phyloP scores from a whole-genome alignment of 2,113 vertebrate genomes.

The Chauna torquata region DNA sequence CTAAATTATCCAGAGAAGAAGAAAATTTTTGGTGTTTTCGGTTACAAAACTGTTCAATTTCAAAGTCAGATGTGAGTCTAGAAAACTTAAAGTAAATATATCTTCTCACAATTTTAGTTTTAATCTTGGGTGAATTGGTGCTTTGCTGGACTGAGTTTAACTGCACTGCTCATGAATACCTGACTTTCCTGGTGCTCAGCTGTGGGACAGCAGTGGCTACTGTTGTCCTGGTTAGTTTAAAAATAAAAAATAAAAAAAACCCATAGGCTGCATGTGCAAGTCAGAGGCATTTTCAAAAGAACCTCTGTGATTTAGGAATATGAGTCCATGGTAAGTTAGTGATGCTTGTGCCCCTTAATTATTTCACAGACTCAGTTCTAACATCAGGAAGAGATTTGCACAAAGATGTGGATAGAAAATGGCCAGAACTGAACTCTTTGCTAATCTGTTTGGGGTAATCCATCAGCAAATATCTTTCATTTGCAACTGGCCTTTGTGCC shows the following conservation, averaged over 20 bases:
- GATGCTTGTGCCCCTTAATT: neutral
- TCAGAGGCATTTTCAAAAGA: neutral
- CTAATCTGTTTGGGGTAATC: neutral
- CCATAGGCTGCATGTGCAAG: no score
- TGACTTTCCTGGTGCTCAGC: neutral
- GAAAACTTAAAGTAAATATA: neutral
- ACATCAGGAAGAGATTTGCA: neutral
- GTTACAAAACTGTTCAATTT: neutral
- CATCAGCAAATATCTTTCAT: neutral
- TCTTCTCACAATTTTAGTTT: neutral
- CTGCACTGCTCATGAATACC: neutral
- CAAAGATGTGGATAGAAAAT: neutral
- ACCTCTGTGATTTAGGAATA: neutral
- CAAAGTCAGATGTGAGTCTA: accelerated
- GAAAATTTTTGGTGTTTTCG: neutral
- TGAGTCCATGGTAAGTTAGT: accelerated
- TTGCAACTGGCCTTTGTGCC: neutral
- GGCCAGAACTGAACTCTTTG: neutral
- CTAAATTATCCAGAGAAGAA: accelerated
- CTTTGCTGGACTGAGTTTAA: neutral
- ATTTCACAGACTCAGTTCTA: neutral
- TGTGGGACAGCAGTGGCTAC: no score
- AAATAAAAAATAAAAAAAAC: neutral
- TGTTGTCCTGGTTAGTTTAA: neutral
- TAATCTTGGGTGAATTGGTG: neutral